A percentile compares a stretch with the other conserved stretches of the same genome.
phyloP scores from a whole-genome alignment of 2,797 vertebrate genomes.

The Sebastiscus albofasciatus region DNA sequence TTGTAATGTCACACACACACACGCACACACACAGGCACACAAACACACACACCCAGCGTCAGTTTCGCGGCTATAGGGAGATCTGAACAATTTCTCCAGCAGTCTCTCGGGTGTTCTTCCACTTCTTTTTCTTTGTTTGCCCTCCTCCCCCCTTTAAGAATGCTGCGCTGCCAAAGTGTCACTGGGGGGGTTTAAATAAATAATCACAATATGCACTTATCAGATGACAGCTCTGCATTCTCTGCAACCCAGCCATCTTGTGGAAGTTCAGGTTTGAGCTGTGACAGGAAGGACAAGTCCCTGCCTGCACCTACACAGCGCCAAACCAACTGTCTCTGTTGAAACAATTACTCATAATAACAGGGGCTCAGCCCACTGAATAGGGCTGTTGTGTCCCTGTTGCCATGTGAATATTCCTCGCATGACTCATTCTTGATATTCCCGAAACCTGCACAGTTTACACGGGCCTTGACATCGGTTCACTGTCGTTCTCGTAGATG shows the following conservation, averaged over 20 bases:
- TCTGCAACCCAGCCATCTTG: conserved; percentile 25
- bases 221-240: conserved; percentile 57
- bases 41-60: neutral
- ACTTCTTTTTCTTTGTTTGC: conserved; percentile 19
- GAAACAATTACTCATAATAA: conserved; percentile 69
- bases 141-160: conserved; percentile 43
- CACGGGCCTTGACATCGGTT: conserved; percentile 38
- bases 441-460: conserved; percentile 29
- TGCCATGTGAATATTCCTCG: conserved; percentile 53
- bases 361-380: conserved; percentile 61
- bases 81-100: conserved; percentile 31
- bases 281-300: conserved; percentile 74
- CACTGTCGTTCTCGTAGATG: conserved; percentile 23
- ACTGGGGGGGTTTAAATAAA: conserved; percentile 74
- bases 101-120: conserved; percentile 14
- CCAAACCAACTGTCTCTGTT: conserved; percentile 63
- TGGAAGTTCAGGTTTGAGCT: conserved; percentile 68
- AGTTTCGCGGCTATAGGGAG: conserved; percentile 13
- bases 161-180: conserved; percentile 59
- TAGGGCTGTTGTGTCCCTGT: conserved; percentile 70
- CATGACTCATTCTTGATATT: conserved; percentile 56
- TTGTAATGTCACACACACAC: conserved; percentile 31
- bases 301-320: conserved; percentile 59
- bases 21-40: too few relatives aligned
- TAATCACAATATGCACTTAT: conserved; percentile 72